Evolutionary conservation across 2,113 vertebrate species (phyloP).

Genomic region (Prunella fulvescens): DNA sequence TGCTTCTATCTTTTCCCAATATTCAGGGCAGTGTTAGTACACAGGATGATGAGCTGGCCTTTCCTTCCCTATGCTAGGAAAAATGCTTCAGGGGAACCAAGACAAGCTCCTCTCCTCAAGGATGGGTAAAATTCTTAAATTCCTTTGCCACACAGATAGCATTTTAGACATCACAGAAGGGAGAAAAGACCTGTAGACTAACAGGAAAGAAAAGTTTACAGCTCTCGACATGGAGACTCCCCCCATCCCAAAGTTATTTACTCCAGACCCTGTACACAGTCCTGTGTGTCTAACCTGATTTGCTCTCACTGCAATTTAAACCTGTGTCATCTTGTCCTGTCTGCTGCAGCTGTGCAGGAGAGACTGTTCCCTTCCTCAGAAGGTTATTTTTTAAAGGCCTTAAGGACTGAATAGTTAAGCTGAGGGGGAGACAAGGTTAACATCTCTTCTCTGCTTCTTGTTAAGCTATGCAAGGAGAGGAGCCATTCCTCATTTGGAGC

Average conservation of each 20-base stretch:
- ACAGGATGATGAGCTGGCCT: neutral
- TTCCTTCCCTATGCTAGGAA: neutral
- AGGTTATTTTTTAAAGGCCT: constrained; percentile 5
- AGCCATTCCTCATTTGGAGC: neutral
- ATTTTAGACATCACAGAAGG: neutral
- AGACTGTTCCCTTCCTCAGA: neutral
- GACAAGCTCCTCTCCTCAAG: neutral
- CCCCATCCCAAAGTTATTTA: neutral
- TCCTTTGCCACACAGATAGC: neutral
- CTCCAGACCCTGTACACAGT: neutral
- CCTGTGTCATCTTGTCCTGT: neutral
- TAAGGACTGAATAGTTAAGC: neutral
- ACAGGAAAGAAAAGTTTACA: neutral
- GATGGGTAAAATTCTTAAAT: neutral
- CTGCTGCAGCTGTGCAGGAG: neutral
- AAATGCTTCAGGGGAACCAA: neutral
- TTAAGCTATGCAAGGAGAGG: neutral
- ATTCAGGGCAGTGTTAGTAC: neutral
- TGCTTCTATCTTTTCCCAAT: neutral
- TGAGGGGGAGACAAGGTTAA: neutral
- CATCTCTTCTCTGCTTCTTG: neutral
- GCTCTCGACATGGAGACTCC: fast-evolving
- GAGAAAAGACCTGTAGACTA: neutral
- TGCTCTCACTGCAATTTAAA: neutral
- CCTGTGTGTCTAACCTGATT: neutral